These are phyloP conservation scores for Plagodis dolabraria DNA, from an alignment of 2,888 invertebrate genomes.

Conservation along the genomic window DNA sequence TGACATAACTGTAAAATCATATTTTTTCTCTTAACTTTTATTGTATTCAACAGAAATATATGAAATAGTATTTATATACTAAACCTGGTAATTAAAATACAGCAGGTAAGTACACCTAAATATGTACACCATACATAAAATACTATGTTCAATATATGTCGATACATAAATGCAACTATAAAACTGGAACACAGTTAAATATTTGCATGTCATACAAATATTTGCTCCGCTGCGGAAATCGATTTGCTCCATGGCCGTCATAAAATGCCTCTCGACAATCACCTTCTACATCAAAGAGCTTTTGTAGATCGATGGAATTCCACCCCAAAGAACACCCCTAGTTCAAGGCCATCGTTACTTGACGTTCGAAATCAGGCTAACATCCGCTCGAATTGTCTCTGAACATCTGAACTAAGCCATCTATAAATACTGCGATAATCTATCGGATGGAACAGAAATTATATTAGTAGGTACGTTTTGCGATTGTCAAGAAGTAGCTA, in stretches of 20 bases:
- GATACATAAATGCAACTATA: no score
- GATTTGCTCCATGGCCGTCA: constrained; percentile 1
- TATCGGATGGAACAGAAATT: no score
- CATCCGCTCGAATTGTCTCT: constrained; percentile 15
- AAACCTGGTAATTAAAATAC: no score
- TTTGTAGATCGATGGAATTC: constrained; percentile 18
- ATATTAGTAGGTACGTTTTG: constrained; percentile 1
- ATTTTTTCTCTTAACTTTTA: no score
- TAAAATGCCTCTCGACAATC: constrained; percentile 13
- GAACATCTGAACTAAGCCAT: constrained; percentile 6
- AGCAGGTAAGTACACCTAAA: no score
- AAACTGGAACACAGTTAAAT: no score
- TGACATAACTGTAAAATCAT: no score
- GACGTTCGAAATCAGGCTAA: constrained; percentile 11
- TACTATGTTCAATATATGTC: no score
- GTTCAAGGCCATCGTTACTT: constrained; percentile 28
- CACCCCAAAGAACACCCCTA: constrained; percentile 8
- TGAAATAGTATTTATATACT: no score
- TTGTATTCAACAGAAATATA: no score
- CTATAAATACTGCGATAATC: not conserved
- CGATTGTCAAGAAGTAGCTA: constrained; percentile 6
- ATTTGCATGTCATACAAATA: no score
- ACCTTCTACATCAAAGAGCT: constrained; percentile 19
- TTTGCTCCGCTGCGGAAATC: not conserved
- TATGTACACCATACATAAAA: no score